Conservation (phyloP, 2,888 invertebrate genomes). For the Drosophila hamatofila region DNA sequence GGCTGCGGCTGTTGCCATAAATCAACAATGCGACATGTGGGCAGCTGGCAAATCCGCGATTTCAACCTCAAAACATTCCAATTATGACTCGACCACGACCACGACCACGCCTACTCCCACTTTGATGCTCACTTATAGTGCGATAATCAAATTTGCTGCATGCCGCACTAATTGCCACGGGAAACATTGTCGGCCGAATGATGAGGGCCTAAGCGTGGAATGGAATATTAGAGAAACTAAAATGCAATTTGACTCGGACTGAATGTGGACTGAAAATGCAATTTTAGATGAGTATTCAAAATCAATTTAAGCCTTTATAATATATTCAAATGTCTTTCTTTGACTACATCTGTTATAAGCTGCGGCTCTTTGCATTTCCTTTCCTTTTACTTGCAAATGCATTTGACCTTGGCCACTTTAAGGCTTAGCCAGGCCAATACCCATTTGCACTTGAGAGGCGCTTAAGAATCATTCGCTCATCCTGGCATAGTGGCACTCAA, state of each 20-base stretch:
- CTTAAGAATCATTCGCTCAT: constrained; percentile 22
- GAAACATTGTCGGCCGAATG: background rate
- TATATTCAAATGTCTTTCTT: background rate
- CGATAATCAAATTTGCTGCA: constrained; percentile 43
- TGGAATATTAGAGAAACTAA: background rate
- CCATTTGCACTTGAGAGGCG: constrained; percentile 19
- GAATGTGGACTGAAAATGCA: background rate
- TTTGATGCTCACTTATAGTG: constrained; percentile 9
- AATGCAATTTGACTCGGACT: background rate
- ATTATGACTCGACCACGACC: constrained; percentile 42
- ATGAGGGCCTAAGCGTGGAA: background rate
- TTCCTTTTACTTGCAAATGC: constrained; percentile 3
- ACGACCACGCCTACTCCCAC: background rate
- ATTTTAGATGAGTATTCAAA: background rate
- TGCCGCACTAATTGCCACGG: constrained; percentile 44
- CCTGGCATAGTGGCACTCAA: constrained; percentile 25
- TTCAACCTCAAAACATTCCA: constrained; percentile 65
- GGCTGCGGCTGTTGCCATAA: constrained; percentile 35
- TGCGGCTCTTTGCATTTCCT: background rate
- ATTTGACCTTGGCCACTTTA: constrained; percentile 14
- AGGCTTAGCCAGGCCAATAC: constrained; percentile 13
- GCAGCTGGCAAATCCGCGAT: constrained; percentile 43
- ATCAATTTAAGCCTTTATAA: background rate
- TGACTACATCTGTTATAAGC: background rate
- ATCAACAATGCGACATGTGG: constrained; percentile 70